Evolutionary conservation across 2,113 vertebrate species (phyloP), one percentile per base, ranked within the genome.

Genomic region (Myrmecobius fasciatus): DNA sequence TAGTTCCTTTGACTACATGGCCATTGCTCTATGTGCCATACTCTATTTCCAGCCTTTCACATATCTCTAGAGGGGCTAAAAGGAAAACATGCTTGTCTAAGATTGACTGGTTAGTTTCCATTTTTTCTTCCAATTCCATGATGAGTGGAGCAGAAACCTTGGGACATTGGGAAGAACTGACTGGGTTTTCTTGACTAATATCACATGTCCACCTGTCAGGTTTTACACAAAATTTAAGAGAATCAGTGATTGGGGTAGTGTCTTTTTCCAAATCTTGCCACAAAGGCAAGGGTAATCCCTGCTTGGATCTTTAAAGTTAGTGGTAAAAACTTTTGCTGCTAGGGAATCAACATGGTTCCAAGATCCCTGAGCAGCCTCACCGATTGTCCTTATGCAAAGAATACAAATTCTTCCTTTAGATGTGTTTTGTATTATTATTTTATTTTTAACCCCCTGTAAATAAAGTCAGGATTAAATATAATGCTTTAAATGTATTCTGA

Each of bases 121-220:
- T 98, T 89, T 98, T 98, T 46, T 99, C 98, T 96, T 94, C 98
- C 93, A 99, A 98, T 98, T 99, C 99, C 96, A 99, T 98, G 90
- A 99, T 99, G 97, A 99, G 93, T 96, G 97, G 98, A 53, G 96
- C 88, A 95, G 97, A 60, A 60, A 92, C 91, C 51, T 25, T 43
- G 0, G 53, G 5, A 93, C 97, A 96, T 25, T 0, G 94, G 46
- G 94, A 90, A 92, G 96, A 52, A 97, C 90, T 46, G 53, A 96
- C 46, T 9, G 96, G 91, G 95, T 97, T 94, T 54, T 54, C 97
- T 75, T 75, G 98, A 51, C 49, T 2, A 90, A 46, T 93, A 91
- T 96, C 96, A 28, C 49, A 3, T 0, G 0, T 46, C 11, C 0
- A 24, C 89, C 94, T 0, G 88, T 25, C 94, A 11, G 90, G 5